Evolutionary conservation across 1,140 invertebrate species (phyloP).

Genomic region (Penaeus vannamei): DNA sequence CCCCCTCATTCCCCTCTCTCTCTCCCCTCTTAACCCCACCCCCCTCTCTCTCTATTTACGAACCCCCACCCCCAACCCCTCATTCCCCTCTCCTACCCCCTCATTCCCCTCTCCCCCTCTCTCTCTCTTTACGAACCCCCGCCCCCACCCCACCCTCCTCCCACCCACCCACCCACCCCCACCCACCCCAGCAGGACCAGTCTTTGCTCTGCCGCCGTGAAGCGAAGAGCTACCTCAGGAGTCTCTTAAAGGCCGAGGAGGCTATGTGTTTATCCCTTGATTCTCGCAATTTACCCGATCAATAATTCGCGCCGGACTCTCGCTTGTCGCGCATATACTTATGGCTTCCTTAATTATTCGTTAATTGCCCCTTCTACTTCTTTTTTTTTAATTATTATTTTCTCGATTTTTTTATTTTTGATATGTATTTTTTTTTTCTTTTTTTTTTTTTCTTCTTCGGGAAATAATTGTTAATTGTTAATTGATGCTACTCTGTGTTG

Average conservation of each 20-base stretch:
- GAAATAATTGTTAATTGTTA: not conserved
- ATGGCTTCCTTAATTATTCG: slow-evolving; percentile 41
- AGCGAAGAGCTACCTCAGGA: slow-evolving; percentile 4
- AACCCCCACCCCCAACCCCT: too few species aligned
- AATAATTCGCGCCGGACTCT: not conserved
- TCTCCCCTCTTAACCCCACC: too few species aligned
- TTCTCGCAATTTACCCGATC: slow-evolving; percentile 16
- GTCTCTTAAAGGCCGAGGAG: not conserved
- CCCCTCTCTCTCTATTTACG: too few species aligned
- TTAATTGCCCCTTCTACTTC: slow-evolving; percentile 20
- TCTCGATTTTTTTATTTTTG: not conserved
- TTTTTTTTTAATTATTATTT: not conserved
- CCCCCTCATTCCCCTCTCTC: too few species aligned
- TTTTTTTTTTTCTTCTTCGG: not conserved
- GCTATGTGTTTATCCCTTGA: slow-evolving; percentile 42
- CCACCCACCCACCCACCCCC: too few species aligned
- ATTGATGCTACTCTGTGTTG: not conserved
- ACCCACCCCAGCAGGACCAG: too few species aligned
- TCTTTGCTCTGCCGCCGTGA: too few species aligned
- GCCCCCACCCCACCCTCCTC: too few species aligned
- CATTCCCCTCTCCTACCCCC: too few species aligned
- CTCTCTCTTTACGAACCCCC: too few species aligned
- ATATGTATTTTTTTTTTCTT: too few species aligned
- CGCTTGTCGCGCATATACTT: slow-evolving; percentile 37
- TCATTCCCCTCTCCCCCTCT: too few species aligned